A percentile compares a stretch with the other conserved stretches of the same genome.
These are phyloP conservation scores for Phodopus roborovskii DNA, from an alignment of 2,113 vertebrate species.

Conservation along the genomic window DNA sequence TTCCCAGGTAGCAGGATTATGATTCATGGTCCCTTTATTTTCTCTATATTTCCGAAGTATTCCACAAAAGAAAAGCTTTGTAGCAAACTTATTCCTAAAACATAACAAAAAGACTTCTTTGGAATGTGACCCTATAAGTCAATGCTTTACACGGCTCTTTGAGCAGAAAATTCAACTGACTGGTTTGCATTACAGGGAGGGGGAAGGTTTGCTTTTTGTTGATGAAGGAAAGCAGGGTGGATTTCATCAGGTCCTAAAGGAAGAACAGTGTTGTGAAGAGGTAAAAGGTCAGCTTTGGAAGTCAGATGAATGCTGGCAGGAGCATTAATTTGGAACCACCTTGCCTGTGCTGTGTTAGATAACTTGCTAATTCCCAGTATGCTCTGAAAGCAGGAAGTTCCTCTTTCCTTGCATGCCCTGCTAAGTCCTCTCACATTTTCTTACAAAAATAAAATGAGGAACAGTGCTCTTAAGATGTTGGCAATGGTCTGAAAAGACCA, in stretches of 20 bases:
- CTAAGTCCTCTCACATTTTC: background rate
- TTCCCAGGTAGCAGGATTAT: background rate
- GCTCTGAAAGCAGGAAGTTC: background rate
- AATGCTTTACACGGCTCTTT: background rate
- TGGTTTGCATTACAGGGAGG: background rate
- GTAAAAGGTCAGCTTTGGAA: constrained; percentile 48
- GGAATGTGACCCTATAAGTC: background rate
- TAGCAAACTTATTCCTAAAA: constrained; percentile 6
- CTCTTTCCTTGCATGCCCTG: background rate
- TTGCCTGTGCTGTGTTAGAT: background rate
- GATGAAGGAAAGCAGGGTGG: constrained; percentile 39
- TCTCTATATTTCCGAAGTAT: constrained; percentile 34
- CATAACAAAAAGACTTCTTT: background rate
- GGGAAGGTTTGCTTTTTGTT: constrained; percentile 6
- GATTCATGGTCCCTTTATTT: background rate
- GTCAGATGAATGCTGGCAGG: constrained; percentile 44
- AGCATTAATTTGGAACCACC: background rate
- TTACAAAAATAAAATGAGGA: background rate
- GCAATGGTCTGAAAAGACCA: background rate
- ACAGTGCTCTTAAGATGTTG: background rate
- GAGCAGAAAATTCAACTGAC: background rate
- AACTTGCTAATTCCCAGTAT: constrained; percentile 19
- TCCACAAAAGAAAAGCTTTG: background rate
- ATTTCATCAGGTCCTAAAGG: constrained; percentile 16
- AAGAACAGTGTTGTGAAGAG: constrained; percentile 12